These are phyloP conservation scores for Saccostrea cuccullata DNA, from an alignment of 1,140 invertebrate genomes.

Conservation along the genomic window DNA sequence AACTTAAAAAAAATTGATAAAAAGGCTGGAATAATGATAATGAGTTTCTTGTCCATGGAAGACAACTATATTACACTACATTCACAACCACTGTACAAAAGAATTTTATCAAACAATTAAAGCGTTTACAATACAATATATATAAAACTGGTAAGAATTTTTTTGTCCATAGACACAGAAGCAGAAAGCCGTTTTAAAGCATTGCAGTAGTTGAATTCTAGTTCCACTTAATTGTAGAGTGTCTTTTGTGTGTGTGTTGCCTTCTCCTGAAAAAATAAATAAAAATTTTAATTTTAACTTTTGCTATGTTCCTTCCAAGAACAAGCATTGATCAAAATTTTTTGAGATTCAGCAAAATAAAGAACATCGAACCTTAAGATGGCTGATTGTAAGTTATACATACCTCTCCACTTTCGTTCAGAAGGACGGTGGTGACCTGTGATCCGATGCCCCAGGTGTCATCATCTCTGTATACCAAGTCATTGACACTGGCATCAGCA, in stretches of 20 bases:
- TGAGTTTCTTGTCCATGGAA: slow-evolving; percentile 18
- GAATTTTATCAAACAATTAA: slow-evolving; percentile 15
- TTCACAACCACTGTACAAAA: slow-evolving; percentile 24
- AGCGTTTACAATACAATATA: not conserved
- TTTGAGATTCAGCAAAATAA: too few relatives aligned
- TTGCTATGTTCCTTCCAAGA: too few relatives aligned
- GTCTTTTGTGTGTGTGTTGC: slow-evolving; percentile 74
- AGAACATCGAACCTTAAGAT: too few relatives aligned
- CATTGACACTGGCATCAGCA: slow-evolving; percentile 63
- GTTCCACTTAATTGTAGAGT: slow-evolving; percentile 64
- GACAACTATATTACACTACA: slow-evolving; percentile 23
- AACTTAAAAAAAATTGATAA: not conserved
- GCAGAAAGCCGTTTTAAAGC: slow-evolving; percentile 1
- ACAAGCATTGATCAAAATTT: too few relatives aligned
- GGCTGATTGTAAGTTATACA: not conserved
- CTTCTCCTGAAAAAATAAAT: slow-evolving; percentile 69
- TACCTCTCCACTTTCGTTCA: slow-evolving; percentile 73
- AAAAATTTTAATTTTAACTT: not conserved
- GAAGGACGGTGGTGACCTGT: slow-evolving; percentile 67
- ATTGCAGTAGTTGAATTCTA: slow-evolving; percentile 37
- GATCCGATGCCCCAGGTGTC: slow-evolving; percentile 71
- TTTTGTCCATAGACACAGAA: not conserved
- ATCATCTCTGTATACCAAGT: slow-evolving; percentile 70
- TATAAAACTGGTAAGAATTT: not conserved
- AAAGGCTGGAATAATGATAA: slow-evolving; percentile 18